Base-by-base conservation (phyloP, 1,140 invertebrate species). In the Lordiphosa clarofinis region DNA sequence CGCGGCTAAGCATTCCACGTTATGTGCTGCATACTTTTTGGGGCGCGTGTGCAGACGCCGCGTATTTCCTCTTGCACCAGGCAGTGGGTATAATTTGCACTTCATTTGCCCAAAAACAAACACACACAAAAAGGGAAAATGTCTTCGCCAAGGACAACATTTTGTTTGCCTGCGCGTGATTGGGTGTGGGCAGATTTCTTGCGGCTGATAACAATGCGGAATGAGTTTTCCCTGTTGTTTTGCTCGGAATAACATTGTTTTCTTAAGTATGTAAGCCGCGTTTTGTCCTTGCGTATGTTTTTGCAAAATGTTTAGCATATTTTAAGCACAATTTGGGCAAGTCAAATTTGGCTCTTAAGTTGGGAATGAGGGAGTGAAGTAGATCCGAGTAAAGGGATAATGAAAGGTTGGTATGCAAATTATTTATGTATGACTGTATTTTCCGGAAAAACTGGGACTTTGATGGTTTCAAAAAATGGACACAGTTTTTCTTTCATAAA, bases 21-120 rank as follows among this genome's bases (percentile, higher is more conserved):
- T 67, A 66, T 58, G 38, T 53, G 50, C 56, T 57, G 75, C 75
- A 74, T 60, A 63, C 66, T 67, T 71, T 71, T 56, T 24, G 40
- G 61, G 65, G 65, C 64, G 21, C 21, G 21, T 24, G 21, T 24
- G 4, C 6, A 24, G 21, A 24, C 21, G 21, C 21, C 4, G 58
- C 65, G 66, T 48, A 56, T 62, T 79, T 73, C 60, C 49, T 60
- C 48, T 52, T 37, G 28, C 21, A 24, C 4, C 4, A 19, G 12
- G 62, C 56, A 65, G 47, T 56, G 61, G 66, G 71, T 67, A 63
- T 82, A 81, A 79, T 75, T 81, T 82, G 75, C 76, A 81, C 75
- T 75, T 64, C 71, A 79, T 79, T 79, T 81, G 50, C 65, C 57
- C 47, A 10, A 48, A 68, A 53, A 55, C 52, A 49, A 39, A 56